Evolutionary conservation across 1,140 invertebrate species (phyloP).

Genomic region (Drosophila arawakana): DNA sequence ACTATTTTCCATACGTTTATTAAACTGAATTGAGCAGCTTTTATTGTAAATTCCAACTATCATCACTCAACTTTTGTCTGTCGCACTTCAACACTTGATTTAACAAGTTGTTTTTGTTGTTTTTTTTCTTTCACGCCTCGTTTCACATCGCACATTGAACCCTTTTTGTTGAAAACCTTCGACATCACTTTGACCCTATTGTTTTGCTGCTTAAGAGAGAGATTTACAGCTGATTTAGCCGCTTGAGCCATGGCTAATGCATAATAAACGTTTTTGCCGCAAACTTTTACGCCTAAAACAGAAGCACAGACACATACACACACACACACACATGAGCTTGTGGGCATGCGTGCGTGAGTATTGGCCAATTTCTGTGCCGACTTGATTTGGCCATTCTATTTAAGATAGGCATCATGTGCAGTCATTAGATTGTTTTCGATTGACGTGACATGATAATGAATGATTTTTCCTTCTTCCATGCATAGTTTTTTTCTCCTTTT

Average conservation of each 20-base stretch:
- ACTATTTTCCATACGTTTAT: no score
- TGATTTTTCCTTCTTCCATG: slow-evolving; percentile 56
- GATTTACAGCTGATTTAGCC: slow-evolving; percentile 82
- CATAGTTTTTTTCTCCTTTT: slow-evolving; percentile 30
- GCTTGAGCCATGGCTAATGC: slow-evolving; percentile 76
- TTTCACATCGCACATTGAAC: slow-evolving; percentile 40
- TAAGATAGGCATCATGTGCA: slow-evolving; percentile 84
- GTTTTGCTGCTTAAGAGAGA: slow-evolving; percentile 26
- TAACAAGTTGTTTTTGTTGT: slow-evolving; percentile 25
- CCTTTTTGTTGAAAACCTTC: slow-evolving; percentile 23
- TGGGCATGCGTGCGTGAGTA: slow-evolving; percentile 40
- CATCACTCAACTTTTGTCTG: neutral
- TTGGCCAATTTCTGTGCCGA: slow-evolving; percentile 23
- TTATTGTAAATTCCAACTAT: neutral
- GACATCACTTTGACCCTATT: slow-evolving; percentile 45
- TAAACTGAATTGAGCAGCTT: no score
- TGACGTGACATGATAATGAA: slow-evolving; percentile 84
- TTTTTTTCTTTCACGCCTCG: slow-evolving; percentile 19
- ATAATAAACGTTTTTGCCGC: slow-evolving; percentile 74
- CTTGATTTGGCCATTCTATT: slow-evolving; percentile 56
- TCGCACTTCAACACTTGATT: slow-evolving; percentile 36
- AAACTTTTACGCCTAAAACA: slow-evolving; percentile 61
- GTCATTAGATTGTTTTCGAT: slow-evolving; percentile 84
- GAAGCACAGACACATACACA: slow-evolving; percentile 2
- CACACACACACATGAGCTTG: slow-evolving; percentile 8